Percentiles rank a stretch among this genome's conserved stretches.
phyloP scores from a whole-genome alignment of 2,888 invertebrate genomes.

The Hedya salicella region DNA sequence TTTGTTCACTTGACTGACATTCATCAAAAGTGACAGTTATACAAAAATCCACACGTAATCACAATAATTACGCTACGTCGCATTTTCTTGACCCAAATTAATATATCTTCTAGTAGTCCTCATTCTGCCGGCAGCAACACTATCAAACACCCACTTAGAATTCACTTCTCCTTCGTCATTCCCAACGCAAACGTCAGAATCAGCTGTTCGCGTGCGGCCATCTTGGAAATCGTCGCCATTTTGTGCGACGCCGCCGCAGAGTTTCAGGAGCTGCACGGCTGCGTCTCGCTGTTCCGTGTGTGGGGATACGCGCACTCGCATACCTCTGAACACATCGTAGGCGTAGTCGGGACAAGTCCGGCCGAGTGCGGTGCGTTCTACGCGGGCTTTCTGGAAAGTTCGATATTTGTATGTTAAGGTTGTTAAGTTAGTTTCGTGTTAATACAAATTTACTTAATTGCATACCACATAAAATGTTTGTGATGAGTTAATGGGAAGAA shows the following conservation, averaged over 20 bases:
- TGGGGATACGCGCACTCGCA: constrained; percentile 58
- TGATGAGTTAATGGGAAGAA: too few relatives aligned
- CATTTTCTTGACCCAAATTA: constrained; percentile 46
- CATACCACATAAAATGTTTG: too few relatives aligned
- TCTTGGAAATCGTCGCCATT: constrained; percentile 45
- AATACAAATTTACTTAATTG: too few relatives aligned
- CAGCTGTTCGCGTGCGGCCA: constrained; percentile 34
- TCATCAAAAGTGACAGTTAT: not conserved
- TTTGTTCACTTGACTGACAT: not conserved
- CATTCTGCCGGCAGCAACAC: constrained; percentile 68
- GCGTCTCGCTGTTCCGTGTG: constrained; percentile 62
- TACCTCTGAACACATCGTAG: constrained; percentile 71
- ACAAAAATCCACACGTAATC: not conserved
- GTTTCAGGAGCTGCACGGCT: constrained; percentile 57
- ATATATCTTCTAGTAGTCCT: constrained; percentile 66
- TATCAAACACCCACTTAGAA: constrained; percentile 77
- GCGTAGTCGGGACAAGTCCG: constrained; percentile 65
- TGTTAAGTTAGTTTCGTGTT: too few relatives aligned
- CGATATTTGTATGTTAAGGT: not conserved
- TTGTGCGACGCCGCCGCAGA: constrained; percentile 66
- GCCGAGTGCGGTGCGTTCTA: constrained; percentile 67
- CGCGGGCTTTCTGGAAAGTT: constrained; percentile 70
- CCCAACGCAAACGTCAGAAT: constrained; percentile 64
- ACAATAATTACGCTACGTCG: not conserved
- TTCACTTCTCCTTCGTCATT: constrained; percentile 56